Base-by-base conservation (phyloP, 2,797 vertebrate species). In the Agapornis canus region DNA sequence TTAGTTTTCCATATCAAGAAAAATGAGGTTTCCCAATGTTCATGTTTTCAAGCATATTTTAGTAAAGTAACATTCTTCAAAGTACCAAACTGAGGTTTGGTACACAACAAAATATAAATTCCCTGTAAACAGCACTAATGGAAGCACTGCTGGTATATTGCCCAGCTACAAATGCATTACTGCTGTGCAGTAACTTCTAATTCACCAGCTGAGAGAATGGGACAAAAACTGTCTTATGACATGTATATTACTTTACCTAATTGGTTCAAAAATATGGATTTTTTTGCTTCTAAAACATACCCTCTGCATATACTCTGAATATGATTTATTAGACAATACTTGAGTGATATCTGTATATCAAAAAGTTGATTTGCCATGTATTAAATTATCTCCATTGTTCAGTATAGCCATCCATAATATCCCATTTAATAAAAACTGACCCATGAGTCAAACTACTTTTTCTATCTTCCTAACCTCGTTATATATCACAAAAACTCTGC, bases 111-210 rank as follows among this genome's bases (percentile, higher is more conserved):
- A 75, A 84, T 47, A 37, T 31, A 69, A 54, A 91, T 61, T 82
- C 32, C 35, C 47, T 43, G 14, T 85, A 35, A 81, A 66, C 10
- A 90, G 20, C 47, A 61, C 87, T 86, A 92, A 64, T 64, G 13
- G 48, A 27, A 86, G 49, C 37, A 63, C 4, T 59, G 21, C 7
- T 89, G 69, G 42, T 13, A 54, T 27, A 65, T 40, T 88, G 73
- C 81, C 35, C 8, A 10, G 64, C 13, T 65, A 84, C 73, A 95
- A 49, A 57, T 54, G 37, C 51, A 76, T 57, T 85, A 77, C 37
- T 73, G 42, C 71, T 25, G 37, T 94, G 69, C 43, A 59, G 22
- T 57, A 72, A 56, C 57, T 89, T 90, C 51, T 73, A 76, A 89
- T 79, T 54, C n/a, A 81, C 6, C 40, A 29, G 12, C 14, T 71